Base-by-base conservation (phyloP, 1,140 invertebrate genomes). In the Gonatopus flavifemur region DNA sequence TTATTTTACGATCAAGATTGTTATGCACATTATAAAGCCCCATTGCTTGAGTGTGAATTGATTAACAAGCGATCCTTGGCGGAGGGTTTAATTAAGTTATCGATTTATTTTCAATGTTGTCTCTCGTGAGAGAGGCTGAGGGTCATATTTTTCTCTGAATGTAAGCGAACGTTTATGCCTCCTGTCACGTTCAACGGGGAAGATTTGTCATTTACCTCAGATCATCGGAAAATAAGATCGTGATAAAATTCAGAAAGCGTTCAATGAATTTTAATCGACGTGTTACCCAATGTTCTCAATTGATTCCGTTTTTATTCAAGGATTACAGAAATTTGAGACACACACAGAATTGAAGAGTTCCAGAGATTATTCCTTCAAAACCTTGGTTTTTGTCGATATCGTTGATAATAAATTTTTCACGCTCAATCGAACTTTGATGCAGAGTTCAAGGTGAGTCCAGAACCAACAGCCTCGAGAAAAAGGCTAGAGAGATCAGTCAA, bases 101-200 rank as follows among this genome's bases (percentile, higher is more conserved):
- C 68, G 62, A 70, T 74, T 74, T 74, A 67, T 72, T 74, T 70
- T 70, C 66, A 56, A 50, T 61, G 69, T 69, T 66, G 59, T 62
- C 49, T 50, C 44, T 48, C 49, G 56, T 61, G 60, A 66, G 54
- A 55, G 48, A 31, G 16, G 16, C 32, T 36, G 18, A 33, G 36
- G n/a, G 25, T 31, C 16, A 15, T 28, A 35, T 44, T 52, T 20
- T 49, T 49, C 36, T 22, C 22, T 8, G 22, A 18, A 21, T 32
- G 43, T 59, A 64, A 67, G 59, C 57, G 46, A 59, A 41, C 54
- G 37, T 66, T 66, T 62, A 59, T 44, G 38, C 50, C 45, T 28
- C 54, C 38, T 54, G 56, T 66, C 61, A 62, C 64, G 60, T 61
- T 47, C 61, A 28, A 46, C 8, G 20, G 25, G 25, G 25, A 41